Percentiles rank a stretch among this genome's conserved stretches.
Evolutionary conservation across 2,888 invertebrate species (phyloP).

Genomic region (Dinocampus coccinellae): DNA sequence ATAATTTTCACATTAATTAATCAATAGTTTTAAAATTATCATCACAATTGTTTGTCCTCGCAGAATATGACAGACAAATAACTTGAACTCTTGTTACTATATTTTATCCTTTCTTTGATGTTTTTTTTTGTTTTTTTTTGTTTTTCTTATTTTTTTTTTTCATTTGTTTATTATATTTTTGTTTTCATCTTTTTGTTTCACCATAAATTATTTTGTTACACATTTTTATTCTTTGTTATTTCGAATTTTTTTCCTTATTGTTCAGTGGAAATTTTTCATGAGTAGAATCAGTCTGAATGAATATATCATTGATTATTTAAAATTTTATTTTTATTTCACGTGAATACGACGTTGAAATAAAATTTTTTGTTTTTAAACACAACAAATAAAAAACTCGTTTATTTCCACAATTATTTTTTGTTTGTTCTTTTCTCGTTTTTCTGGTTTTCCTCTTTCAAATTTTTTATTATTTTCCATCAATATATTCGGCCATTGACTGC

Average conservation of each 20-base stretch:
- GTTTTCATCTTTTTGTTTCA: too few species aligned
- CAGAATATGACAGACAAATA: too few species aligned
- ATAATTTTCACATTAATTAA: not conserved
- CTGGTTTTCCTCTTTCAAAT: not conserved
- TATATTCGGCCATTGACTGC: constrained; percentile 9
- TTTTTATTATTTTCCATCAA: not conserved
- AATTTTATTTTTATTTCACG: not conserved
- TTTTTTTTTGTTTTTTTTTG: not conserved
- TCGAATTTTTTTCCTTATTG: not conserved
- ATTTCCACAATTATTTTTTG: not conserved
- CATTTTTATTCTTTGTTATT: not conserved
- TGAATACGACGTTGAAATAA: not conserved
- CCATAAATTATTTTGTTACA: too few species aligned
- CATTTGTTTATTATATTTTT: too few species aligned
- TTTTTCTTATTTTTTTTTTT: too few species aligned
- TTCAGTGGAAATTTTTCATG: not conserved
- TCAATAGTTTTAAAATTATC: not conserved
- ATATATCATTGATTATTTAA: not conserved
- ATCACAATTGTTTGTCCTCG: not conserved
- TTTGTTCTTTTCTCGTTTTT: too few species aligned
- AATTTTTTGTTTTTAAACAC: too few species aligned
- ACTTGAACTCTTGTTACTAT: not conserved
- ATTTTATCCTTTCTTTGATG: too few species aligned
- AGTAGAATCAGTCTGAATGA: not conserved
- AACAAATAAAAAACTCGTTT: not conserved